phyloP scores from a whole-genome alignment of 2,888 invertebrate species.

The Argynnis bischoffii region DNA sequence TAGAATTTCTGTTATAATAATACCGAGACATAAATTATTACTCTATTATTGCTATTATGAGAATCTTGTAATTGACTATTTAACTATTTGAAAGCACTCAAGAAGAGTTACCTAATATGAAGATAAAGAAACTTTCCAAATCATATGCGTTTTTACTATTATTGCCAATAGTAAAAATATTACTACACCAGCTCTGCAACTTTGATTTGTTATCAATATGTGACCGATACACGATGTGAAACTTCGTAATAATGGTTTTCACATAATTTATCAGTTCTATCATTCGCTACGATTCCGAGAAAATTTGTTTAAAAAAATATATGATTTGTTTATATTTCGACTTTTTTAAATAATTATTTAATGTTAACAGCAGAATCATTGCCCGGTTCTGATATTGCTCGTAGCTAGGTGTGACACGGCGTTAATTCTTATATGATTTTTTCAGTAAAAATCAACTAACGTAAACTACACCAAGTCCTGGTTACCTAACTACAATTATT shows the following conservation, averaged over 20 bases:
- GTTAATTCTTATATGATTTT: slow-evolving; percentile 53
- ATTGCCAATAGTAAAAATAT: not conserved
- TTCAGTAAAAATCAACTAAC: slow-evolving; percentile 56
- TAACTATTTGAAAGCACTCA: no score
- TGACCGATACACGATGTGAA: not conserved
- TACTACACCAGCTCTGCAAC: not conserved
- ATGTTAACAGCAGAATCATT: not conserved
- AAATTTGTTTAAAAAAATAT: slow-evolving; percentile 15
- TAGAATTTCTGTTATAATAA: no score
- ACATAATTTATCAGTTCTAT: not conserved
- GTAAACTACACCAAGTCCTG: slow-evolving; percentile 56
- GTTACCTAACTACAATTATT: slow-evolving; percentile 56
- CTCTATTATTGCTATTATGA: no score
- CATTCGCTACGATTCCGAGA: slow-evolving; percentile 1
- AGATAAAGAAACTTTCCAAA: no score
- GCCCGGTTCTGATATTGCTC: slow-evolving; percentile 18
- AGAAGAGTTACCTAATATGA: no score
- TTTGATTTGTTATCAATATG: not conserved
- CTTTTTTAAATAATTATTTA: not conserved
- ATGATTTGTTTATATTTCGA: slow-evolving; percentile 3
- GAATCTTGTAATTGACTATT: no score
- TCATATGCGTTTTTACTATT: no score
- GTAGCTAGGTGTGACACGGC: slow-evolving; percentile 36
- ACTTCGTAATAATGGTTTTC: not conserved
- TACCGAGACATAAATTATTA: no score